Evolutionary conservation across 2,888 invertebrate species (phyloP), one percentile per base, ranked within the genome.

Genomic region (Zaprionus lineosus): DNA sequence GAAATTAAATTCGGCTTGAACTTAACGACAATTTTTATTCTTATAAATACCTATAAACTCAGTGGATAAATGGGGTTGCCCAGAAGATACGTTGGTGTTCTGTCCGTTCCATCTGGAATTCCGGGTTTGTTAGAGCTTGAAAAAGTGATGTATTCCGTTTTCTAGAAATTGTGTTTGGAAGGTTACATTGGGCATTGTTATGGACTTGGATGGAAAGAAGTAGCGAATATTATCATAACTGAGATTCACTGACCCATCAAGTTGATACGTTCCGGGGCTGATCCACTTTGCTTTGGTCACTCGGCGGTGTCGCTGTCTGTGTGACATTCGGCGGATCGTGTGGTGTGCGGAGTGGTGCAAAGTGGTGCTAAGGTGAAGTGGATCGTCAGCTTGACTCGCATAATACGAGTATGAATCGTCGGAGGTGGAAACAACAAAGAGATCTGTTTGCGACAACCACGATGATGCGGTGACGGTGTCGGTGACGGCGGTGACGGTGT

Each of bases 341-440:
- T 59, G 16, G 29, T 8, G 29, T 12, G 24, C 31, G 34, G 43
- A 11, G 39, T 28, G 56, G n/a, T 33, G 19, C 46, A 12, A 29
- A 53, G 44, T 53, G 51, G 29, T 43, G 29, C 60, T 34, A 33
- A 52, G 60, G 29, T 62, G 37, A 33, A 52, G 60, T 37, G 46
- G 50, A 55, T 41, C 41, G 41, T 36, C 21, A n/a, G 21, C 21
- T 11, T 12, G 39, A 5, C 39, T 48, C 65, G 77, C 74, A 69
- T 75, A 64, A 68, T 68, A 57, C 21, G 57, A 36, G 68, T 57
- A 52, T 69, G 77, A 73, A 76, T 73, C 66, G 75, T 62, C 69
- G 62, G 61, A 69, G 74, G 74, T 73, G 63, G 66, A 69, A 66
- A 81, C 73, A 74, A 77, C 70, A 77, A 81, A 74, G 67, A 81